A percentile compares a stretch with the other conserved stretches of the same genome.
phyloP scores from a whole-genome alignment of 37 sponge, comb jelly and placozoan species.

The Beroe forskalii region DNA sequence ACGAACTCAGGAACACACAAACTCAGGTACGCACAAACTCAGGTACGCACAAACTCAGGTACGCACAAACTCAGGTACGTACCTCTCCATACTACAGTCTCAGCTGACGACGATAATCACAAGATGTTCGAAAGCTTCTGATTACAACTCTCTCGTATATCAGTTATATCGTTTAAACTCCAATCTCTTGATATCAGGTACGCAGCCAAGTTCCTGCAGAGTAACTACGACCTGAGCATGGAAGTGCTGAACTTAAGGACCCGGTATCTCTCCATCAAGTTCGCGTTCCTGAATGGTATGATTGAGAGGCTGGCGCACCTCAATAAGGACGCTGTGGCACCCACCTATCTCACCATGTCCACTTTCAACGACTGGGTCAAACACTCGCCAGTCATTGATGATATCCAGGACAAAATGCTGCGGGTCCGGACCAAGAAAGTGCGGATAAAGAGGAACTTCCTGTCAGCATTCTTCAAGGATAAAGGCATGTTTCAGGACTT shows the following conservation, averaged over 20 bases:
- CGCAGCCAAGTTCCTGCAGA: background rate
- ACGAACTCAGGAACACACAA: too few relatives aligned
- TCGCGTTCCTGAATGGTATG: conserved; percentile 50
- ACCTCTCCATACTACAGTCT: too few relatives aligned
- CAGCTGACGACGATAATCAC: too few relatives aligned
- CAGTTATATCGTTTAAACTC: too few relatives aligned
- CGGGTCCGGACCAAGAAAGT: conserved; percentile 21
- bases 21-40: too few relatives aligned
- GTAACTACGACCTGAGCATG: conserved; percentile 17
- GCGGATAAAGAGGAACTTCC: conserved; percentile 3
- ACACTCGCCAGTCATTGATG: conserved; percentile 33
- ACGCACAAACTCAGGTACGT: too few relatives aligned
- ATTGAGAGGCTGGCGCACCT: conserved; percentile 3
- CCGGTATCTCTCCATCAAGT: conserved; percentile 45
- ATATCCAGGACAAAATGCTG: conserved; percentile 60
- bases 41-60: too few relatives aligned
- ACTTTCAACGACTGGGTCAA: conserved; percentile 56
- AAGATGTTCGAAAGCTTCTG: too few relatives aligned
- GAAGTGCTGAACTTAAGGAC: conserved; percentile 45
- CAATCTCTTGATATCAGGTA: too few relatives aligned
- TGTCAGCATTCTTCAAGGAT: conserved; percentile 16
- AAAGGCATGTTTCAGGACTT: background rate
- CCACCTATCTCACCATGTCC: background rate
- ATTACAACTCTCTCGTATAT: too few relatives aligned
- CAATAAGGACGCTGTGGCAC: background rate